Evolutionary conservation across 2,113 vertebrate species (phyloP), one percentile per base, ranked within the genome.

Genomic region (Balaenoptera acutorostrata): DNA sequence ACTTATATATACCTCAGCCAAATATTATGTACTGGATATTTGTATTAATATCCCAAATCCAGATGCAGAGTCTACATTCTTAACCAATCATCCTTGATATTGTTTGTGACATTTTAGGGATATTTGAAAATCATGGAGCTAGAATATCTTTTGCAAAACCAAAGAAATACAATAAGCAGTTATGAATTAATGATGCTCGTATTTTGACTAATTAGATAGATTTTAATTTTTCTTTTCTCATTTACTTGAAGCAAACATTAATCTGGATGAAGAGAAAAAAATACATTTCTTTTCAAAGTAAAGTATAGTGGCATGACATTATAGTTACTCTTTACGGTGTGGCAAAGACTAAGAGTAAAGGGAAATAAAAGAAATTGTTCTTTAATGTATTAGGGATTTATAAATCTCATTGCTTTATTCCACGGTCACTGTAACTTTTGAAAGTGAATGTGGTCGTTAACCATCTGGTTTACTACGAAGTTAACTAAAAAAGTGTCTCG

Each of bases 381-480:
- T 80, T 93, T 84, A 72, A 41, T 86, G 55, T 72, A 93, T 10
- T 21, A 87, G 41, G 59, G 72, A 92, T 92, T 92, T 94, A 93
- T 90, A 98, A 97, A 90, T 88, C 77, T 89, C 90, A 92, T 96
- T 97, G 94, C 91, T 97, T 98, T 0, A 88, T 93, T 98, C 87
- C 52, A 88, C 44, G 13, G 71, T 86, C 81, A 98, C 96, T 68
- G 59, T 90, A 97, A 77, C 90, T 97, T 98, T 97, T 98, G 96
- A 97, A 97, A 98, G 98, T 55, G 74, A 98, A 97, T 96, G 96
- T 63, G 80, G 96, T 97, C 98, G 95, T 98, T 98, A 98, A 98
- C 98, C 98, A 98, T 98, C 98, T 99, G 98, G 96, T 95, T 98
- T 96, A 94, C 98, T 98, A 97, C 61, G 95, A 97, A 94, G 95